phyloP scores from a whole-genome alignment of 2,797 vertebrate species.

The Phaenicophaeus curvirostris region DNA sequence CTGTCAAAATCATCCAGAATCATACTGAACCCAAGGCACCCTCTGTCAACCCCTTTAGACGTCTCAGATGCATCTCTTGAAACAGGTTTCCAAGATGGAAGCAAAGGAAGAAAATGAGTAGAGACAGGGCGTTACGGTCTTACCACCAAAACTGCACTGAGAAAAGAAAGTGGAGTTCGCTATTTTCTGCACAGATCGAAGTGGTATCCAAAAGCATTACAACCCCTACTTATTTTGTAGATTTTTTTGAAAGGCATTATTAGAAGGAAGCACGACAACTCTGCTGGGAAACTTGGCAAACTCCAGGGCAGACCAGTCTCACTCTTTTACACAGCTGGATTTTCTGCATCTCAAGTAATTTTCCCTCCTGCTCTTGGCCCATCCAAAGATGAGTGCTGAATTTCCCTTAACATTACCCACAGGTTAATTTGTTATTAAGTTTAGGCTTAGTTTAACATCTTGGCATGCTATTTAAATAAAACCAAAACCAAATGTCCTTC shows the following conservation, averaged over 20 bases:
- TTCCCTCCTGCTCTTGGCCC: constrained; percentile 17
- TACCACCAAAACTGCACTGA: background rate
- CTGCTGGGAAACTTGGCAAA: constrained; percentile 60
- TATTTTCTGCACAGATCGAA: background rate
- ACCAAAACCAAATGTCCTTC: constrained; percentile 58
- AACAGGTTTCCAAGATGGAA: background rate
- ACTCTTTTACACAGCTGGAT: constrained; percentile 48
- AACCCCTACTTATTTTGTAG: background rate
- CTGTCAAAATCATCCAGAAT: background rate
- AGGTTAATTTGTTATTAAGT: constrained; percentile 65
- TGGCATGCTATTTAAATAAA: constrained; percentile 59
- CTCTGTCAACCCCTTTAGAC: background rate
- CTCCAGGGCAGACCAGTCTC: background rate
- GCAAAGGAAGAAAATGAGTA: background rate
- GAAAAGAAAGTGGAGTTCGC: background rate
- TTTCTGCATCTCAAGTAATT: constrained; percentile 55
- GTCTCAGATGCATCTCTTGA: background rate
- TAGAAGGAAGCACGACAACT: constrained; percentile 49
- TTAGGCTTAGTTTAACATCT: constrained; percentile 64
- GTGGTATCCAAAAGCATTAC: constrained; percentile 7
- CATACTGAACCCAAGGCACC: background rate
- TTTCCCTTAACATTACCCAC: constrained; percentile 58
- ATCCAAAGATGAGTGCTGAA: constrained; percentile 57
- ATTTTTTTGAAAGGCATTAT: constrained; percentile 43
- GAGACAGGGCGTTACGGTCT: background rate